phyloP scores from a whole-genome alignment of 1,140 invertebrate genomes.

The Lineus longissimus region DNA sequence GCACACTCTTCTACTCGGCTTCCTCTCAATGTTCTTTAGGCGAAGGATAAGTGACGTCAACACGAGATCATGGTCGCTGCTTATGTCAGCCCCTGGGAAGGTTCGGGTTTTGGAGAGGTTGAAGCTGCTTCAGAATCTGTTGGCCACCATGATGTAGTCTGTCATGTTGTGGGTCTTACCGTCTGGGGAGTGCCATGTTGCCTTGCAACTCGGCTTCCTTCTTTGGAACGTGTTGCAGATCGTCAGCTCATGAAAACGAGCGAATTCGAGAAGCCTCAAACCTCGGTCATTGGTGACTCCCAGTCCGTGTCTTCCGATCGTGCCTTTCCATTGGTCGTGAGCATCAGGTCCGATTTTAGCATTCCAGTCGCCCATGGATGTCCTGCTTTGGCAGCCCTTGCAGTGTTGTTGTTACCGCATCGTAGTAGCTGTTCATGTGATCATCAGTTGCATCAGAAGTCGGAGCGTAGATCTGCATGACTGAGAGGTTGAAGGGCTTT shows the following conservation, averaged over 20 bases:
- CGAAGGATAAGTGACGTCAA: constrained; percentile 18
- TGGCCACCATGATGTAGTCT: too few relatives aligned
- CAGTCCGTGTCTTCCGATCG: too few relatives aligned
- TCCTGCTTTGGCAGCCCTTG: too few relatives aligned
- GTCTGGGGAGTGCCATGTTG: constrained; percentile 5
- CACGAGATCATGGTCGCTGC: constrained; percentile 27
- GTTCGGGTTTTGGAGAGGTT: constrained; percentile 24
- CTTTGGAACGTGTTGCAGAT: background rate
- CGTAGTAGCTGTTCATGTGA: background rate
- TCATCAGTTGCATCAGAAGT: constrained; percentile 10
- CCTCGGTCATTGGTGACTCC: background rate
- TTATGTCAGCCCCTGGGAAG: too few relatives aligned
- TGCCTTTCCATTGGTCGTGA: background rate
- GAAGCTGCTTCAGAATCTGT: constrained; percentile 20
- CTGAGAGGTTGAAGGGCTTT: constrained; percentile 14
- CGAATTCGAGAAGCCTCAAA: background rate
- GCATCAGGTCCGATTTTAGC: constrained; percentile 20
- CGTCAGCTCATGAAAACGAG: background rate
- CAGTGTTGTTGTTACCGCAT: too few relatives aligned
- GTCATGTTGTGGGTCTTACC: constrained; percentile 15
- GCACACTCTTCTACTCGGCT: constrained; percentile 7
- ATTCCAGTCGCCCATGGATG: constrained; percentile 22
- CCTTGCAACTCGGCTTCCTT: background rate
- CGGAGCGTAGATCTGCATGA: constrained; percentile 20
- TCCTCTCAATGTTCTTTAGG: constrained; percentile 8